These are phyloP conservation scores for Orthosia incerta DNA, from an alignment of 2,888 invertebrate species.

Conservation along the genomic window DNA sequence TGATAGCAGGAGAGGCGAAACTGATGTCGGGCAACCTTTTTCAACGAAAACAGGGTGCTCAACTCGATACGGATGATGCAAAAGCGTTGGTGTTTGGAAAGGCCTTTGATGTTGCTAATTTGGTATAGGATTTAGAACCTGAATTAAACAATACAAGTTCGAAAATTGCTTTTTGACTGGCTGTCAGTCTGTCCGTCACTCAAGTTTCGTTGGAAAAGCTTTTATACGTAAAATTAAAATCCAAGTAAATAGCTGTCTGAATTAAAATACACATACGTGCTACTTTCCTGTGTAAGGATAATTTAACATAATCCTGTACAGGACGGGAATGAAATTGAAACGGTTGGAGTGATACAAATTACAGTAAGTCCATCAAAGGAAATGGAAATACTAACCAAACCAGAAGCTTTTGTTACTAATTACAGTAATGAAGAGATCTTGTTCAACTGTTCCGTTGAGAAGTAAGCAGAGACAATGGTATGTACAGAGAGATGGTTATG, in stretches of 20 bases:
- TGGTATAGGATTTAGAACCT: conserved; percentile 15
- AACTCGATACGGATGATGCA: conserved; percentile 15
- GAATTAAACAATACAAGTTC: conserved; percentile 32
- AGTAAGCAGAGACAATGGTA: neutral
- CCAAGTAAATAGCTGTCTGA: conserved; percentile 11
- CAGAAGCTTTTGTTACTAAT: neutral
- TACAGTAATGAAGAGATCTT: neutral
- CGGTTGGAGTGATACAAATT: neutral
- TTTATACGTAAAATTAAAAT: conserved; percentile 22
- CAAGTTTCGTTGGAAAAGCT: conserved; percentile 21
- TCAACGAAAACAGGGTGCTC: conserved; percentile 21
- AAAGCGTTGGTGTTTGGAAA: conserved; percentile 23
- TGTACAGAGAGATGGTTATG: neutral
- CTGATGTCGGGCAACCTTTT: conserved; percentile 35
- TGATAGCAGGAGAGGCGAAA: conserved; percentile 35
- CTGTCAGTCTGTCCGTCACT: conserved; percentile 11
- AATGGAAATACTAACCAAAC: neutral
- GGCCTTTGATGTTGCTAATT: conserved; percentile 44
- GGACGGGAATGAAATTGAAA: conserved; percentile 11
- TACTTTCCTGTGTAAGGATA: conserved; percentile 23
- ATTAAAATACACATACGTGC: conserved; percentile 27
- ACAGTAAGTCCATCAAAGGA: neutral
- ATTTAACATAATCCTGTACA: conserved; percentile 13
- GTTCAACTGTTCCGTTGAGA: neutral
- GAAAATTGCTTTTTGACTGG: conserved; percentile 21